Base-by-base conservation (phyloP, 1,140 invertebrate genomes). In the Ceratina japonica region DNA sequence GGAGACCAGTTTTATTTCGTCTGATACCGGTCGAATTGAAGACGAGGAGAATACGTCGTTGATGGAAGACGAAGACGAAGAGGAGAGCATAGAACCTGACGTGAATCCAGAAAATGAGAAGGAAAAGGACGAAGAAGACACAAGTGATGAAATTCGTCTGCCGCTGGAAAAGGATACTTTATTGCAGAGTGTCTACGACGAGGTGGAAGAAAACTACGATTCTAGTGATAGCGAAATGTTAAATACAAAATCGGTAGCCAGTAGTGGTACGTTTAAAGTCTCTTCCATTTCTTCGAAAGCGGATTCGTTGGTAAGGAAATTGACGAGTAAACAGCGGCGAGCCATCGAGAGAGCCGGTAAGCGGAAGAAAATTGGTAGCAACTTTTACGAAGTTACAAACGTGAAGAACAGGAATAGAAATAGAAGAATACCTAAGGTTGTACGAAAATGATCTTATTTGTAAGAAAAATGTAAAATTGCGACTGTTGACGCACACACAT, bases 341-440 rank as follows among this genome's bases (percentile, higher is more conserved):
- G 95, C 95, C 10, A 75, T 95, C 18, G 96, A 97, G 83, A 93
- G 97, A 72, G 93, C 95, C 22, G 93, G 94, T 80, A 97, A 96
- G 89, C 93, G 95, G 3, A 98, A 97, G 90, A 98, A 98, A 88
- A 96, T 97, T 81, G 98, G 98, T 78, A 97, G 96, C 88, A 97
- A 98, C 92, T 99, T 98, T 90, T 99, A 99, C 91, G 96, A 97
- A 93, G 94, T 96, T 37, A 94, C 96, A 3, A 98, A 99, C 94
- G 98, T 99, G 37, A 99, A 99, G 90, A 99, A 98, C 89, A 94
- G 95, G 79, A 97, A 96, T 91, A 94, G 94, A 85, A 94, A 94
- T 86, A 95, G 94, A 82, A 95, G 94, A 88, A 64, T 91, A 27
- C 89, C 89, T 0, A 91, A 91, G 86, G 15, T 88, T 20, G 87